Percentiles rank a stretch among this genome's conserved stretches.
Evolutionary conservation across 1,140 invertebrate species (phyloP).

Genomic region (Argopecten irradians): DNA sequence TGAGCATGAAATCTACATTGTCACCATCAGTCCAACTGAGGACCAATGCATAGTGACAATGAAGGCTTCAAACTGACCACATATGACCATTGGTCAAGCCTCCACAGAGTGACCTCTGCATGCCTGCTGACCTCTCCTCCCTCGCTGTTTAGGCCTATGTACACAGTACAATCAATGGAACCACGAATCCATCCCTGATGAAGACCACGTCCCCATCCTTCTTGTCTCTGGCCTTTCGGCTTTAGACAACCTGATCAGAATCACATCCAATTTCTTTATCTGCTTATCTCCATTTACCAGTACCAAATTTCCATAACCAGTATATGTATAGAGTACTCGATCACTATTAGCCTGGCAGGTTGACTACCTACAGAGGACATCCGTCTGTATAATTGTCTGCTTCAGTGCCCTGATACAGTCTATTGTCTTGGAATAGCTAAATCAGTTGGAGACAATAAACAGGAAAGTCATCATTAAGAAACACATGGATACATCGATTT

Average conservation of each 20-base stretch:
- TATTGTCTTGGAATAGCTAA: background rate
- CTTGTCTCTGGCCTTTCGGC: background rate
- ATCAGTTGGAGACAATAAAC: background rate
- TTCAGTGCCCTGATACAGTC: background rate
- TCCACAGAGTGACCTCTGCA: too few relatives aligned
- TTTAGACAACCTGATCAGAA: background rate
- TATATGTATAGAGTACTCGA: background rate
- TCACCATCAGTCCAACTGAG: too few relatives aligned
- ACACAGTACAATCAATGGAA: background rate
- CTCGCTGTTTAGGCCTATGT: background rate
- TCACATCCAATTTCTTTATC: slow-evolving; percentile 18
- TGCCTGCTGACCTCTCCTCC: too few relatives aligned
- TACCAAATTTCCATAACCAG: background rate
- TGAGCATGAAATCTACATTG: too few relatives aligned
- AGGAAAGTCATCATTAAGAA: too few relatives aligned
- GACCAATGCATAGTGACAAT: too few relatives aligned
- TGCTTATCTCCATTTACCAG: background rate
- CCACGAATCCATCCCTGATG: too few relatives aligned
- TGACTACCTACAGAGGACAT: background rate
- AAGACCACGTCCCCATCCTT: background rate
- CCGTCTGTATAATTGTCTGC: background rate
- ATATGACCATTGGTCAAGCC: too few relatives aligned
- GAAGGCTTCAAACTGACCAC: too few relatives aligned
- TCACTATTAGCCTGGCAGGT: background rate
- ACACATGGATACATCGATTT: too few relatives aligned